Evolutionary conservation across 35 echinoderm and acorn worm species (phyloP).

Genomic region (Anneissia japonica): DNA sequence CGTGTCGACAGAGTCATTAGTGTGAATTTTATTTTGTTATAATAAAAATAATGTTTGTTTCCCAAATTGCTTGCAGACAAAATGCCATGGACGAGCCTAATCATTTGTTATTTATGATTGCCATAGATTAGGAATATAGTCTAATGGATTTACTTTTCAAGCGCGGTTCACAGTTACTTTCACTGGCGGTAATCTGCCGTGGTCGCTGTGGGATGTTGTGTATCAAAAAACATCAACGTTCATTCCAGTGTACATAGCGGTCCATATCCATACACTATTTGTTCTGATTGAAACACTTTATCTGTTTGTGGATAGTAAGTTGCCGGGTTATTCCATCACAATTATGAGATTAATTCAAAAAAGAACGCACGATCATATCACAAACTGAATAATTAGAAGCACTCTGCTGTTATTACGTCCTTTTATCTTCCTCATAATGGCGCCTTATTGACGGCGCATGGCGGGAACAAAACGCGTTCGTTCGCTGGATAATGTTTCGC

Average conservation of each 20-base stretch:
- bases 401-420: not conserved
- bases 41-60: not conserved
- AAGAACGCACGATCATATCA: not conserved
- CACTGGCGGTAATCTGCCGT: not conserved
- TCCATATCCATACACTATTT: not conserved
- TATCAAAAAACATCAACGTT: too few species aligned
- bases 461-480: not conserved
- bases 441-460: not conserved
- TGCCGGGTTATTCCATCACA: not conserved
- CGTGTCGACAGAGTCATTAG: not conserved
- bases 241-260: not conserved
- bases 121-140: not conserved
- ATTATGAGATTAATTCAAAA: not conserved
- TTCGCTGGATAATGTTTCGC: not conserved
- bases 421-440: not conserved
- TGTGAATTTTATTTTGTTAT: not conserved
- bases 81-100: not conserved
- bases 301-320: not conserved
- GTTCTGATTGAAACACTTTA: not conserved
- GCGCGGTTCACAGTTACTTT: not conserved
- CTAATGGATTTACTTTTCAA: not conserved
- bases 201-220: not conserved
- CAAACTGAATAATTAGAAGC: not conserved
- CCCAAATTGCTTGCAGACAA: not conserved
- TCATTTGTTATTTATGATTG: constrained; percentile 2